Evolutionary conservation across 2,113 vertebrate species (phyloP).

Genomic region (Seriola rivoliana): DNA sequence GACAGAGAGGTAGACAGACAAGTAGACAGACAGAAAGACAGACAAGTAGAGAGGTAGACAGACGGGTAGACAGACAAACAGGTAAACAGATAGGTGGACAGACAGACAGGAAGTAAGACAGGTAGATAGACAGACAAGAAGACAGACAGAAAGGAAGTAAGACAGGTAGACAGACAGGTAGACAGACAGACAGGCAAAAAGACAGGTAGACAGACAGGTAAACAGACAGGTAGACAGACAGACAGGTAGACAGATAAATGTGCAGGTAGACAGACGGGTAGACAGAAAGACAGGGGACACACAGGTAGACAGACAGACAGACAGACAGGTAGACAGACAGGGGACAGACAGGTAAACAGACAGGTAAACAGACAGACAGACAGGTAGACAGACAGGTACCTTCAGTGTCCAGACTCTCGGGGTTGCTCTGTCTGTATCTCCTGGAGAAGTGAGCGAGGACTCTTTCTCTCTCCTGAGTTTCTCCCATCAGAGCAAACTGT

Average conservation of each 20-base stretch:
- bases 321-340: not conserved
- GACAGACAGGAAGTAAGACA: not conserved
- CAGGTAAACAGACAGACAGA: not conserved
- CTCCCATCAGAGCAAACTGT: conserved; percentile 94
- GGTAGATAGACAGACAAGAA: too few relatives aligned
- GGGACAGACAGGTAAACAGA: not conserved
- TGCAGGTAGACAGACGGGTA: too few relatives aligned
- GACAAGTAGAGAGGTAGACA: not conserved
- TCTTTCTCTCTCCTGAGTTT: conserved; percentile 96
- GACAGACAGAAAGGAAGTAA: too few relatives aligned
- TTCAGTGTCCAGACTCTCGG: conserved; percentile 86
- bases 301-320: too few relatives aligned
- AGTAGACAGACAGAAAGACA: too few relatives aligned
- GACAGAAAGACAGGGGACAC: not conserved
- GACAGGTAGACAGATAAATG: too few relatives aligned
- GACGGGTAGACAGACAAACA: not conserved
- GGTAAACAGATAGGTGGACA: not conserved
- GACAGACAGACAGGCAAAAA: too few relatives aligned
- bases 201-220: too few relatives aligned
- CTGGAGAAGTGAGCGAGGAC: conserved; percentile 95
- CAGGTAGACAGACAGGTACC: conserved; percentile 81
- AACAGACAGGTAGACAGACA: too few relatives aligned
- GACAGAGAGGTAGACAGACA: not conserved
- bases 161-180: too few relatives aligned
- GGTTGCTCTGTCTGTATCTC: conserved; percentile 92